Conservation (phyloP, 2,797 vertebrate species). For the Benthosema pterotum region DNA sequence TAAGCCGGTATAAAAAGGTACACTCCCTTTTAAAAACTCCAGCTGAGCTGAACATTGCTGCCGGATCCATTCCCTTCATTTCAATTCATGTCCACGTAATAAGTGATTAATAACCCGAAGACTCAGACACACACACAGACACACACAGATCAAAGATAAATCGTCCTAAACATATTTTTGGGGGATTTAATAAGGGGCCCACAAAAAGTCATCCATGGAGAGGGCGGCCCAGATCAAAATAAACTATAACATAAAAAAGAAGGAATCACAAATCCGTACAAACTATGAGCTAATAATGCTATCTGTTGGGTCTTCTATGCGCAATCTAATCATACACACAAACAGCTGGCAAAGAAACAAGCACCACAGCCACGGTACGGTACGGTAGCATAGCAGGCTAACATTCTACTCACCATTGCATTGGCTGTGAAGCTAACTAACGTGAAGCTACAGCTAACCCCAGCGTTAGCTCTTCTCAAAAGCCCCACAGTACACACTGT, state of each 20-base stretch:
- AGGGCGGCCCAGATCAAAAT: neutral
- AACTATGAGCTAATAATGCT: neutral
- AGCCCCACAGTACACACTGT: too few species aligned
- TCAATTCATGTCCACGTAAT: too few species aligned
- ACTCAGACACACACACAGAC: too few species aligned
- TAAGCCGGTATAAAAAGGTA: too few species aligned
- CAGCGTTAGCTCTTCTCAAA: slow-evolving; percentile 59
- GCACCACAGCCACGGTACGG: too few species aligned
- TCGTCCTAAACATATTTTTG: slow-evolving; percentile 24
- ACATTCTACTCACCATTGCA: slow-evolving; percentile 68
- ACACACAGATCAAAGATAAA: too few species aligned
- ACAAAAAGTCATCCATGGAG: neutral
- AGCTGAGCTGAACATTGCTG: too few species aligned
- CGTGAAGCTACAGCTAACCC: slow-evolving; percentile 65
- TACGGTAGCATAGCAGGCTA: slow-evolving; percentile 24
- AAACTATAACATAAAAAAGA: neutral
- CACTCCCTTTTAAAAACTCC: too few species aligned
- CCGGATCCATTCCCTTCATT: too few species aligned
- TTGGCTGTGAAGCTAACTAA: slow-evolving; percentile 40
- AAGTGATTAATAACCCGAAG: too few species aligned
- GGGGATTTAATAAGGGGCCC: slow-evolving; percentile 28
- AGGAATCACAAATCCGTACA: neutral
- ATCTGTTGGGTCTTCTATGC: neutral
- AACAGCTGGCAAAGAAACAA: neutral
- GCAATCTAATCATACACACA: too few species aligned